Conservation (phyloP, 2,888 invertebrate species). For the Andrena dorsata region DNA sequence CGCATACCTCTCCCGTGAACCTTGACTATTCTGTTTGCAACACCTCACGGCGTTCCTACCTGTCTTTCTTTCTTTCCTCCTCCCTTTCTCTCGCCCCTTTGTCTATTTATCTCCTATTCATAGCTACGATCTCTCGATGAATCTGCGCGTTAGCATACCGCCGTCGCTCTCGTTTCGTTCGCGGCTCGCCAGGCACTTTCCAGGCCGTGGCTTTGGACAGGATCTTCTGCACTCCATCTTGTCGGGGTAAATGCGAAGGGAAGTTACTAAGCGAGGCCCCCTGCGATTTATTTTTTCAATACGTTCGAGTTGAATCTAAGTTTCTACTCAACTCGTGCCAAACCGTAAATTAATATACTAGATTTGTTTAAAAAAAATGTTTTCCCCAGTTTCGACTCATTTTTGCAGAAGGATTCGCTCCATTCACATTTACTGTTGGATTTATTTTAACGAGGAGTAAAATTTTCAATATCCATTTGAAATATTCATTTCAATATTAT, state of each 20-base stretch:
- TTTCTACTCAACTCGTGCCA: too few species aligned
- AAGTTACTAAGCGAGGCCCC: not conserved
- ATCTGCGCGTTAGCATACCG: constrained; percentile 48
- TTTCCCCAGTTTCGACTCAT: too few species aligned
- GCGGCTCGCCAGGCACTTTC: constrained; percentile 28
- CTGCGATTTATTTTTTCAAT: not conserved
- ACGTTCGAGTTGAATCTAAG: too few species aligned
- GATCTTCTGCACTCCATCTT: constrained; percentile 18
- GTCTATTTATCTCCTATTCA: constrained; percentile 56
- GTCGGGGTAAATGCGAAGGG: not conserved
- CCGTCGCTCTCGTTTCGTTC: constrained; percentile 50
- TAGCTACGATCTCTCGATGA: constrained; percentile 51
- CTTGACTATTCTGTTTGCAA: constrained; percentile 75
- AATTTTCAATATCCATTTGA: too few species aligned
- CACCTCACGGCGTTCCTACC: constrained; percentile 59
- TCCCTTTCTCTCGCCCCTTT: constrained; percentile 23
- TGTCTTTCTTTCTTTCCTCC: constrained; percentile 51
- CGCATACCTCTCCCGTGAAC: constrained; percentile 79
- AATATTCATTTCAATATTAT: too few species aligned
- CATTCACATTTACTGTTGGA: too few species aligned
- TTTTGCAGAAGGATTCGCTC: too few species aligned
- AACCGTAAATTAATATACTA: too few species aligned
- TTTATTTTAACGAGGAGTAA: too few species aligned
- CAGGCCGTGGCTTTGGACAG: constrained; percentile 19
- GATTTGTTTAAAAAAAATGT: too few species aligned